Percentiles rank a stretch among this genome's conserved stretches.
These are phyloP conservation scores for Papilio polytes DNA, from an alignment of 1,140 invertebrate genomes.

Conservation along the genomic window DNA sequence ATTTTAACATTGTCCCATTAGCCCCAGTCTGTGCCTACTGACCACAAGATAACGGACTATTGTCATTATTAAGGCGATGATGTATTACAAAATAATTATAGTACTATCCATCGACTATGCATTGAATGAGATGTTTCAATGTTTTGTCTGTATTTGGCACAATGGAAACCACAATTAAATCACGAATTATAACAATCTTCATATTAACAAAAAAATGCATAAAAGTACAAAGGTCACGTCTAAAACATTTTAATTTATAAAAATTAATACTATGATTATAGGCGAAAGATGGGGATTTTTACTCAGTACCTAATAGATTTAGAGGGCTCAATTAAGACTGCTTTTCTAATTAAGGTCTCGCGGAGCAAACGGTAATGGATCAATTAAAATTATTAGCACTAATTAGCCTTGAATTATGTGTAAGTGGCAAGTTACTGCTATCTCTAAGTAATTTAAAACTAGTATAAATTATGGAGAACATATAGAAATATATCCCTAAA, in stretches of 20 bases:
- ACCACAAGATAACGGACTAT: conserved; percentile 51
- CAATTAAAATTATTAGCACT: conserved; percentile 15
- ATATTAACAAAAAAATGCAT: too few species aligned
- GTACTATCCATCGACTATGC: not conserved
- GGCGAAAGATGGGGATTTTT: not conserved
- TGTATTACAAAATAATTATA: not conserved
- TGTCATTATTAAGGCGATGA: conserved; percentile 40
- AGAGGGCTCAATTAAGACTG: not conserved
- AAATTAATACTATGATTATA: too few species aligned
- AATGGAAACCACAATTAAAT: too few species aligned
- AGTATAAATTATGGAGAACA: too few species aligned
- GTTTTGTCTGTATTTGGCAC: too few species aligned
- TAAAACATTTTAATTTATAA: too few species aligned
- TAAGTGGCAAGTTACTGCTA: not conserved
- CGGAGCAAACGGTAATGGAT: conserved; percentile 17
- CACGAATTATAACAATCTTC: too few species aligned
- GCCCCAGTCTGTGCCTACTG: conserved; percentile 45
- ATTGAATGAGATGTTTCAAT: too few species aligned
- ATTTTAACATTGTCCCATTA: conserved; percentile 43
- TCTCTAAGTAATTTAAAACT: not conserved
- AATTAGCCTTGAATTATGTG: conserved; percentile 24
- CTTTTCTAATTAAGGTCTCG: conserved; percentile 8
- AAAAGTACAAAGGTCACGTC: too few species aligned
- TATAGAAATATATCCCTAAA: too few species aligned
- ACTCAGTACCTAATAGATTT: conserved; percentile 2